Conservation (phyloP, 2,888 invertebrate species). For the Brachynemurus nebulosus region DNA sequence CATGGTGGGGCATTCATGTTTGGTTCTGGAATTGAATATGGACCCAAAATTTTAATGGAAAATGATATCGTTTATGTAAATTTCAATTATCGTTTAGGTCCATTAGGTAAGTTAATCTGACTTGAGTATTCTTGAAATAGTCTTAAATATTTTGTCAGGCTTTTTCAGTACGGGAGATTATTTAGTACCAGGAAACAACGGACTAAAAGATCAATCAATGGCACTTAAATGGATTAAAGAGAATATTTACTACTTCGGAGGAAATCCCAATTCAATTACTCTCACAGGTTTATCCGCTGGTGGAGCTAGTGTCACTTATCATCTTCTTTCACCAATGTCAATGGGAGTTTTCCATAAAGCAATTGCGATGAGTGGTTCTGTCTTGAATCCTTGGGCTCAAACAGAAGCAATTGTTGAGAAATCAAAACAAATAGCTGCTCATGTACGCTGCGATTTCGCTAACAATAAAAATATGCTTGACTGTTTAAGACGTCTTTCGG, state of each 20-base stretch:
- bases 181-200: constrained; percentile 28
- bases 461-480: constrained; percentile 38
- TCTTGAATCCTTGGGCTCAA: constrained; percentile 47
- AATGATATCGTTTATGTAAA: constrained; percentile 22
- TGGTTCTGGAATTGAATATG: constrained; percentile 22
- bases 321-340: constrained; percentile 27
- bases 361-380: constrained; percentile 46
- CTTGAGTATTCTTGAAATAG: background rate
- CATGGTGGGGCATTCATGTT: constrained; percentile 27
- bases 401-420: constrained; percentile 37
- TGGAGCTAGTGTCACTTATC: constrained; percentile 28
- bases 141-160: constrained; percentile 18
- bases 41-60: constrained; percentile 22
- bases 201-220: constrained; percentile 28
- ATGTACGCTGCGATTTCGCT: constrained; percentile 43
- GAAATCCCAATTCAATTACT: constrained; percentile 28
- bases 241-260: constrained; percentile 28
- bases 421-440: constrained; percentile 38
- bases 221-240: constrained; percentile 28
- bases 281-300: constrained; percentile 29
- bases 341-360: constrained; percentile 45
- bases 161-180: constrained; percentile 29
- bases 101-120: constrained; percentile 18
- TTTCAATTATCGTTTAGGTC: constrained; percentile 12
- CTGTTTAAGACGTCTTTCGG: constrained; percentile 43